phyloP scores from a whole-genome alignment of 2,113 vertebrate species.

The Paralichthys olivaceus region DNA sequence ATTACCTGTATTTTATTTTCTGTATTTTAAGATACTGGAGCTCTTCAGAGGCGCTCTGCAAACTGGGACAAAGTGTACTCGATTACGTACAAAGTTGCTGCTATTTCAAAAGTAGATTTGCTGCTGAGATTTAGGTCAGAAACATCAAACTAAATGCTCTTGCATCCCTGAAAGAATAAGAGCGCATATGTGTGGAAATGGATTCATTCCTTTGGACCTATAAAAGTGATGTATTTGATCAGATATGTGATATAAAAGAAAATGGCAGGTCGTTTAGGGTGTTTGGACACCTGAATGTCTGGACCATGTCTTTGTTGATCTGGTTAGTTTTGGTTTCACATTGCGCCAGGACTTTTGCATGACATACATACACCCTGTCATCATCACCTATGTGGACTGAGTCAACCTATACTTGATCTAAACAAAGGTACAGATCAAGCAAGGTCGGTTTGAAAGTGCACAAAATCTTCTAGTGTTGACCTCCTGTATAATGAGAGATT shows the following conservation, averaged over 20 bases:
- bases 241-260: neutral
- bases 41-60: conserved; percentile 43
- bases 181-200: conserved; percentile 31
- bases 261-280: neutral
- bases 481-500: no score
- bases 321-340: no score
- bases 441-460: no score
- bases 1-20: conserved; percentile 52
- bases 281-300: neutral
- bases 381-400: no score
- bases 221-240: neutral
- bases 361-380: no score
- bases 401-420: no score
- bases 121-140: conserved; percentile 69
- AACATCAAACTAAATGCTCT: conserved; percentile 36
- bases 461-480: no score
- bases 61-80: conserved; percentile 74
- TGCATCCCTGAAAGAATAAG: conserved; percentile 31
- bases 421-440: no score
- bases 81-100: conserved; percentile 51
- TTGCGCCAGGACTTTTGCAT: no score
- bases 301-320: no score
- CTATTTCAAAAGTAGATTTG: conserved; percentile 68
- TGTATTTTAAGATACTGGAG: conserved; percentile 59
- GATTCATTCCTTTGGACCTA: conserved; percentile 5